These are phyloP conservation scores for Cynopterus brachyotis DNA, from an alignment of 2,113 vertebrate genomes.

Conservation along the genomic window DNA sequence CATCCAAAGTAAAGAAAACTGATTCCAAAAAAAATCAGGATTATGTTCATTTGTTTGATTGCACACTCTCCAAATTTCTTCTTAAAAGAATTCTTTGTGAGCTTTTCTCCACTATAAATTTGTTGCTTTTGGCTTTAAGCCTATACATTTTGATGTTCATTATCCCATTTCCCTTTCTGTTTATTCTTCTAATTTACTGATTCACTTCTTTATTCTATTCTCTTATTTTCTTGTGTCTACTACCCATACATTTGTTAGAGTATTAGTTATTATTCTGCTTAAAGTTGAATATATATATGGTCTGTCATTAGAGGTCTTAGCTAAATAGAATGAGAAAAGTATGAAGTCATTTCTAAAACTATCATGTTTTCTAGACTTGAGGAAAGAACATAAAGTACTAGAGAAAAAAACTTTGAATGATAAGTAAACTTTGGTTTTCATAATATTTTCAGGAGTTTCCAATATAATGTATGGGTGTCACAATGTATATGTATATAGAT, in stretches of 20 bases:
- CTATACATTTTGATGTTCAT: background rate
- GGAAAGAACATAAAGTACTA: background rate
- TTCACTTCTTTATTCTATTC: background rate
- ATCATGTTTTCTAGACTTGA: background rate
- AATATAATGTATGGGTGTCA: background rate
- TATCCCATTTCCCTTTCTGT: background rate
- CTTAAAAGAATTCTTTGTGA: background rate
- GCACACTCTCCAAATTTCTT: background rate
- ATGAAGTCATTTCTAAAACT: background rate
- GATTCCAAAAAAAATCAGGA: conserved; percentile 9
- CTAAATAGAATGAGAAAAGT: background rate
- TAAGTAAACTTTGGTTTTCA: background rate
- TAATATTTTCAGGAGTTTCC: background rate
- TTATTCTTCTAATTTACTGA: background rate
- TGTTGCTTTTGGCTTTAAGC: conserved; percentile 36
- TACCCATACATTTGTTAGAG: background rate
- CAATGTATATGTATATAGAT: background rate
- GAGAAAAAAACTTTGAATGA: background rate
- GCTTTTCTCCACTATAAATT: background rate
- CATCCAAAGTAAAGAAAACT: conserved; percentile 61
- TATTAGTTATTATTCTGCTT: background rate
- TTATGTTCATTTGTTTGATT: conserved; percentile 5
- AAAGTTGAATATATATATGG: background rate
- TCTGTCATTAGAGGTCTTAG: background rate
- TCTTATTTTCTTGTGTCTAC: background rate